These are phyloP conservation scores for Entomobrya proxima DNA, from an alignment of 2,888 invertebrate species.

Conservation along the genomic window DNA sequence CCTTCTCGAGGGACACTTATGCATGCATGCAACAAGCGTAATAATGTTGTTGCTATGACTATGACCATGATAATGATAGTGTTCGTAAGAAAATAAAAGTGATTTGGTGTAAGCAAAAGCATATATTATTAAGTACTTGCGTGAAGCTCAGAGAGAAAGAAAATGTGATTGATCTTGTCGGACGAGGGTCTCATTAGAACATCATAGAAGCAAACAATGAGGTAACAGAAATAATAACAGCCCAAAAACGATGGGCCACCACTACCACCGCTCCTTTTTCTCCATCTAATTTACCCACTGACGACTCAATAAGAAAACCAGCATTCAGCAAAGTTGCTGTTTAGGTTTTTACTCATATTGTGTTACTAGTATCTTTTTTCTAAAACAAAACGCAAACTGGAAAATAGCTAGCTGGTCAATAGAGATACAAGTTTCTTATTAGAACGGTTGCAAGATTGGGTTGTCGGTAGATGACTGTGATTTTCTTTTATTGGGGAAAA, in stretches of 20 bases:
- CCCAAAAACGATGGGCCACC: not conserved
- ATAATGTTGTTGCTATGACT: too few relatives aligned
- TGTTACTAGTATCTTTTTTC: not conserved
- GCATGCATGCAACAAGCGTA: not conserved
- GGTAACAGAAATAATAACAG: conserved; percentile 4
- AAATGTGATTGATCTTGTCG: conserved; percentile 50
- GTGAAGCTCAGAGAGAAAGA: not conserved
- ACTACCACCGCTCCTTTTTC: not conserved
- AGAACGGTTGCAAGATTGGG: too few relatives aligned
- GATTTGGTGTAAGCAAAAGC: conserved; percentile 16
- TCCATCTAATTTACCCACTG: not conserved
- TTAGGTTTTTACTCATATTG: not conserved
- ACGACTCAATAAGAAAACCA: too few relatives aligned
- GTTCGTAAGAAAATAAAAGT: not conserved
- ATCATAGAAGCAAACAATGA: conserved; percentile 56
- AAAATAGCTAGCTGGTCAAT: too few relatives aligned
- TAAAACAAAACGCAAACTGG: too few relatives aligned
- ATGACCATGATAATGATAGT: conserved; percentile 27
- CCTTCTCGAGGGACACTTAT: not conserved
- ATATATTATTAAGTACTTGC: not conserved
- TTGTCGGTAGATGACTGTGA: too few relatives aligned
- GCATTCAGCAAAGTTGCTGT: not conserved
- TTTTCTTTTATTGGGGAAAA: too few relatives aligned
- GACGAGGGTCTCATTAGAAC: conserved; percentile 45
- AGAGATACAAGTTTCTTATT: too few relatives aligned